Evolutionary conservation across 2,888 invertebrate genomes (phyloP).

Genomic region (Pandemis corylana): DNA sequence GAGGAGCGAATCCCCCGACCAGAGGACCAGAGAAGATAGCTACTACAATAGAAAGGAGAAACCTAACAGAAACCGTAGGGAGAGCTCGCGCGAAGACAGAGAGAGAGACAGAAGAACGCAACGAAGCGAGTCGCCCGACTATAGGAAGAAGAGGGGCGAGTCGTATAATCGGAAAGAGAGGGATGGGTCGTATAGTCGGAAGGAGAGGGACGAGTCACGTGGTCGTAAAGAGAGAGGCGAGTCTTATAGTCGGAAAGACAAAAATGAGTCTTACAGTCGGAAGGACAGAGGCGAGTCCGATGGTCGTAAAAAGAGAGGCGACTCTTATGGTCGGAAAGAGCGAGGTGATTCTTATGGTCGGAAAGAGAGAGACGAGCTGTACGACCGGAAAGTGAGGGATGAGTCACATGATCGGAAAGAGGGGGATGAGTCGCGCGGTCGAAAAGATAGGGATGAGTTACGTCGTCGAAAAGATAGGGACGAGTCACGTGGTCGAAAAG

Average conservation of each 20-base stretch:
- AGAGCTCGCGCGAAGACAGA: slow-evolving; percentile 58
- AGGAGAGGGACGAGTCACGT: too few species aligned
- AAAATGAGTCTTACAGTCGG: slow-evolving; percentile 51
- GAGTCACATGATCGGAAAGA: too few species aligned
- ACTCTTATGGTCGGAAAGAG: too few species aligned
- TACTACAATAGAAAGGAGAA: slow-evolving; percentile 58
- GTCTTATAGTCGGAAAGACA: slow-evolving; percentile 47
- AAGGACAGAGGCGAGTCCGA: slow-evolving; percentile 6
- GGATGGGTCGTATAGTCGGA: too few species aligned
- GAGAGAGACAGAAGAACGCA: slow-evolving; percentile 49
- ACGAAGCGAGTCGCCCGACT: slow-evolving; percentile 55
- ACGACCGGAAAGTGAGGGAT: slow-evolving; percentile 44
- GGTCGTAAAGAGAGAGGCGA: slow-evolving; percentile 46
- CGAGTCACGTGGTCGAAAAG: too few species aligned
- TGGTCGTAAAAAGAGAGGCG: too few species aligned
- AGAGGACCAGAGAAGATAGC: slow-evolving; percentile 56
- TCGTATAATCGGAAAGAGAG: too few species aligned
- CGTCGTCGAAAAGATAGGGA: too few species aligned
- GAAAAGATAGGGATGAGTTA: too few species aligned
- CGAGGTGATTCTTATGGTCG: slow-evolving; percentile 41
- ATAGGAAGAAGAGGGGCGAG: neutral
- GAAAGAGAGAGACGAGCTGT: slow-evolving; percentile 50
- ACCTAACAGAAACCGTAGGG: slow-evolving; percentile 50
- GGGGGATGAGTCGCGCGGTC: too few species aligned
- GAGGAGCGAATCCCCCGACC: slow-evolving; percentile 63